Evolutionary conservation across 2,797 vertebrate genomes (phyloP).

Genomic region (Parauchenoglanis ngamensis): DNA sequence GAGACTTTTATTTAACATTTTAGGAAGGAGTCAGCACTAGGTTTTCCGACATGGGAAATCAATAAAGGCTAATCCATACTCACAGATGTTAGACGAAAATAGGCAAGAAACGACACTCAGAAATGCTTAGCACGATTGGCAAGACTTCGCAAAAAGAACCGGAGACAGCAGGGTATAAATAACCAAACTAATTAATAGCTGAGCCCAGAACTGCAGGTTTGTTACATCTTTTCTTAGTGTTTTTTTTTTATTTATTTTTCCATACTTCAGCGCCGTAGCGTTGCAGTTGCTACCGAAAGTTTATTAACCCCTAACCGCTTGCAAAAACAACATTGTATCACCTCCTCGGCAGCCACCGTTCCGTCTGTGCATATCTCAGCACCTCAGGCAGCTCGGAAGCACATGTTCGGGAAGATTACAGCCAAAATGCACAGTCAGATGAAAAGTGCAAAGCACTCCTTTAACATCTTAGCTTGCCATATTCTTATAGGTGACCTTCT

Average conservation of each 20-base stretch:
- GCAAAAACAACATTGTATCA: slow-evolving; percentile 4
- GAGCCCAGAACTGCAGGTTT: not conserved
- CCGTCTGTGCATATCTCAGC: slow-evolving; percentile 9
- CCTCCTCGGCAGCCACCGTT: not conserved
- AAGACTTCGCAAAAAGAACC: not conserved
- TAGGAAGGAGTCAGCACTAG: not conserved
- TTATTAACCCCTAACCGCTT: not conserved
- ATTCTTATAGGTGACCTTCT: slow-evolving; percentile 22
- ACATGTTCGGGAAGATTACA: not conserved
- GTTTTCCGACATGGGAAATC: not conserved
- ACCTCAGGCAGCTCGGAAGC: slow-evolving; percentile 19
- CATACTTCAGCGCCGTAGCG: not conserved
- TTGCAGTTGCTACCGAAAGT: not conserved
- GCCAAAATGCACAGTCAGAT: slow-evolving; percentile 16
- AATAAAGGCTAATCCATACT: not conserved
- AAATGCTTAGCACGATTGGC: not conserved
- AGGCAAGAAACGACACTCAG: not conserved
- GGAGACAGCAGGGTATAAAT: not conserved
- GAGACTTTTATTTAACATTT: not conserved
- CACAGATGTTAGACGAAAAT: not conserved
- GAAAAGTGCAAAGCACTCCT: slow-evolving; percentile 12
- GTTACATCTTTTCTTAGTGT: not conserved
- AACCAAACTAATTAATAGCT: not conserved
- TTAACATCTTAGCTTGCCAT: not conserved
- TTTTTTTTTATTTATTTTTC: not conserved